A percentile compares a stretch with the other conserved stretches of the same genome.
phyloP scores from a whole-genome alignment of 2,888 invertebrate genomes.

The Caenorhabditis sp. region DNA sequence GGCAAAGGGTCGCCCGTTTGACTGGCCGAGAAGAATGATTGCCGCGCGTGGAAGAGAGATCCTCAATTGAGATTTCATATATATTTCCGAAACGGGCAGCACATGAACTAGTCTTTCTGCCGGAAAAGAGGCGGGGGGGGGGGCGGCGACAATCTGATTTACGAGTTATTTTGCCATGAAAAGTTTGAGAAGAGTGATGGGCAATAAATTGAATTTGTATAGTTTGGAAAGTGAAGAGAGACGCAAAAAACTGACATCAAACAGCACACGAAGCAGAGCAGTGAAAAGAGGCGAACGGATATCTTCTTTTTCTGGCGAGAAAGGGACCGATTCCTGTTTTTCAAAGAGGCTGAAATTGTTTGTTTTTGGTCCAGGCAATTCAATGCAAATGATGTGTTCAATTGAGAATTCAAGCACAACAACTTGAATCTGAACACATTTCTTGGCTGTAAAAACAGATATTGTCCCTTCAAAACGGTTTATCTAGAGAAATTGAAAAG shows the following conservation, averaged over 20 bases:
- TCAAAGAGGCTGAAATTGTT: too few species aligned
- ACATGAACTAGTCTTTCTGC: too few species aligned
- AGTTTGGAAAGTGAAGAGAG: not conserved
- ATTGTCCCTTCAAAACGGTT: too few species aligned
- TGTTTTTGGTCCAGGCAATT: too few species aligned
- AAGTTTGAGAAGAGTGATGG: not conserved
- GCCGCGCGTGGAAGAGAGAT: conserved; percentile 34
- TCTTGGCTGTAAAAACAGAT: too few species aligned
- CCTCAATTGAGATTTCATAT: conserved; percentile 54
- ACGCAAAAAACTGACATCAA: not conserved
- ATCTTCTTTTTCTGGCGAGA: too few species aligned
- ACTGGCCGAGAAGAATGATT: conserved; percentile 52
- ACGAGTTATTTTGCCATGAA: conserved; percentile 20
- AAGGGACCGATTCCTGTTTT: too few species aligned
- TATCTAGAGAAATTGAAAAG: not conserved
- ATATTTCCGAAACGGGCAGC: not conserved
- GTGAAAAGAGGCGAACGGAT: not conserved
- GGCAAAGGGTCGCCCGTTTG: conserved; percentile 1
- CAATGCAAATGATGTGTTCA: too few species aligned
- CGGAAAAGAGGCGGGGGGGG: conserved; percentile 4
- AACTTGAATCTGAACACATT: too few species aligned
- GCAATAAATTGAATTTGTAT: conserved; percentile 36
- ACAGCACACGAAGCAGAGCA: not conserved
- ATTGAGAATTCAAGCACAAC: too few species aligned
- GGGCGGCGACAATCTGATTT: conserved; percentile 51